Evolutionary conservation across 2,113 vertebrate species (phyloP), one percentile per base, ranked within the genome.

Genomic region (Pollimyrus isidori): DNA sequence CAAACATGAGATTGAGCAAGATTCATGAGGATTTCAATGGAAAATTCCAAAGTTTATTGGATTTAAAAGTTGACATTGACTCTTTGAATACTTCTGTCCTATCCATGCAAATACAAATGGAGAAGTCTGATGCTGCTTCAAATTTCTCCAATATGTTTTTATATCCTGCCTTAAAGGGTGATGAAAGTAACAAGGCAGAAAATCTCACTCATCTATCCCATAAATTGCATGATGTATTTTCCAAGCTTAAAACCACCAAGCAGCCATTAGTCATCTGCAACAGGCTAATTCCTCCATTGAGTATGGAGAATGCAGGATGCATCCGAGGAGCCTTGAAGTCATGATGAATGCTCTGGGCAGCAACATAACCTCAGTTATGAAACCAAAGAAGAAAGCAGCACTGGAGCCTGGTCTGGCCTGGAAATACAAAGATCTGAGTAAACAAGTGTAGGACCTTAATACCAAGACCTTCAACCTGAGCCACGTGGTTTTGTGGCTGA

Each of bases 371-470:
- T 19, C 49, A 35, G 87, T 93, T 92, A 93, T 62, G 80, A 89
- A 86, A 2, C 69, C 3, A 0, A 91, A 91, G 87, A 92, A 94
- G 42, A 95, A 92, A 90, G 93, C 94, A 4, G 93, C 30, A 87
- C n/a, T 42, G 53, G 73, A 89, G 87, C n/a, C 45, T 17, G 73
- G 52, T n/a, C 83, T 58, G 17, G 35, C 87, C 50, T 56, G 69
- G 50, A 91, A 91, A 85, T 91, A 87, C 84, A 87, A 90, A 58
- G 80, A 88, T 46, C 58, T 91, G 83, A 90, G 83, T 19, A 88
- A 76, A 62, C 96, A 95, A 91, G 92, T 97, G 88, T 95, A 93
- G 90, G 93, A 94, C 0, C 91, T 97, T 45, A 95, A 96, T 93
- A 92, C 91, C 88, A 96, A 97, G 92, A 95, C 94, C 0, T 93